These are phyloP conservation scores for Enteromius radiatus DNA, from an alignment of 2,797 vertebrate species.

Conservation along the genomic window DNA sequence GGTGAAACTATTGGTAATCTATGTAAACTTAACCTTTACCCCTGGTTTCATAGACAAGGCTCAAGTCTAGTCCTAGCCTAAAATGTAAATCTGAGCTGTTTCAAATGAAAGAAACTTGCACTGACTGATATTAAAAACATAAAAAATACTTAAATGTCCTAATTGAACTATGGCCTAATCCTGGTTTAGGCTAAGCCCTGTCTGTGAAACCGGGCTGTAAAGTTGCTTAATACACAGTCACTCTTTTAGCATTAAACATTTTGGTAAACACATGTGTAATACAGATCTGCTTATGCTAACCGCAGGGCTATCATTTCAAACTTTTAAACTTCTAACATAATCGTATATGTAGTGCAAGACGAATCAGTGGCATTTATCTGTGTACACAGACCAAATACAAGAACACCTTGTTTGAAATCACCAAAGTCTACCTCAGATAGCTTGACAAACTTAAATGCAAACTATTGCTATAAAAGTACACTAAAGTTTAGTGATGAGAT, in stretches of 20 bases:
- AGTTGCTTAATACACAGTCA: background rate
- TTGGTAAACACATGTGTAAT: background rate
- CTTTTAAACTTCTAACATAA: background rate
- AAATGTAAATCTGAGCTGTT: no score
- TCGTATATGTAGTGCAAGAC: background rate
- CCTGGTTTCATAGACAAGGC: no score
- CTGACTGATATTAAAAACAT: no score
- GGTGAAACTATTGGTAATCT: background rate
- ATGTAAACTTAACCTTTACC: background rate
- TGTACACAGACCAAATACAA: background rate
- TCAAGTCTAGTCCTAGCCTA: no score
- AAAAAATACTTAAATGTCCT: no score
- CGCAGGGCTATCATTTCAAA: background rate
- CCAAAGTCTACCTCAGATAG: background rate
- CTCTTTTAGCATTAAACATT: background rate
- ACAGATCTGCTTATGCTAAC: background rate
- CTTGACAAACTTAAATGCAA: background rate
- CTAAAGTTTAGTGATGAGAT: background rate
- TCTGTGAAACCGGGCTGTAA: background rate
- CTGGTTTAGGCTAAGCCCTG: no score
- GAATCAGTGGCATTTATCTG: background rate
- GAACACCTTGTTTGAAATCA: background rate
- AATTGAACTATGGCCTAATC: no score
- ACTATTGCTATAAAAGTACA: background rate
- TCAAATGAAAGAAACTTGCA: no score